Percentiles rank a stretch among this genome's conserved stretches.
Evolutionary conservation across 1,140 invertebrate genomes (phyloP).

Genomic region (Lutraria rhynchaena): DNA sequence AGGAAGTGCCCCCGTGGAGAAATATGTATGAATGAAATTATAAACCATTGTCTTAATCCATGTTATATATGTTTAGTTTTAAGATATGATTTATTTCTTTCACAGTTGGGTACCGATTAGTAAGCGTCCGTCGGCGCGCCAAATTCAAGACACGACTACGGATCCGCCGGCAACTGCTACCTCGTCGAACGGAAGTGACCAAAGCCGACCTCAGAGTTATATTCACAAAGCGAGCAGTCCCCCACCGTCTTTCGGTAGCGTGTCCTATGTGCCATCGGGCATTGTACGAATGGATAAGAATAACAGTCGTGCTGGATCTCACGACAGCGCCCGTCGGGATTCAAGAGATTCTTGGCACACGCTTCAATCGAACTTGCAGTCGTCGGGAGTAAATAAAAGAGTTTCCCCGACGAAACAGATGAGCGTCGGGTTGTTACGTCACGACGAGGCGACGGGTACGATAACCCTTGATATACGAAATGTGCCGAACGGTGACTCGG

Average conservation of each 20-base stretch:
- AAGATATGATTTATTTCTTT: not conserved
- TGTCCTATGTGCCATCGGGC: slow-evolving; percentile 24
- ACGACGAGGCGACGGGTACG: slow-evolving; percentile 53
- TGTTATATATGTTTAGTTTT: not conserved
- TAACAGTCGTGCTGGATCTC: slow-evolving; percentile 36
- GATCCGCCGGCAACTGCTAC: slow-evolving; percentile 37
- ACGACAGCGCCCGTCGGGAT: slow-evolving; percentile 22
- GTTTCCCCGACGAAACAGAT: slow-evolving; percentile 48
- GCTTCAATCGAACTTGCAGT: slow-evolving; percentile 40
- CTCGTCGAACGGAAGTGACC: slow-evolving; percentile 55
- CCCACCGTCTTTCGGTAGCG: slow-evolving; percentile 11
- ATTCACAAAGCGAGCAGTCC: slow-evolving; percentile 43
- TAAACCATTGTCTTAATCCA: not conserved
- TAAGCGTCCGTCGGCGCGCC: slow-evolving; percentile 38
- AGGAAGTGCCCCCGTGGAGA: too few species aligned
- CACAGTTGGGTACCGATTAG: slow-evolving; percentile 53
- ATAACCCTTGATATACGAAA: slow-evolving; percentile 56
- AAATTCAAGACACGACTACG: slow-evolving; percentile 13
- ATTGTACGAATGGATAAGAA: not conserved
- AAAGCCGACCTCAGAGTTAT: slow-evolving; percentile 49
- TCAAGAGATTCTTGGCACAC: slow-evolving; percentile 46
- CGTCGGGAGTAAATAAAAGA: slow-evolving; percentile 48
- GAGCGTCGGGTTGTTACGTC: slow-evolving; percentile 42
- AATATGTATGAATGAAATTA: too few species aligned
- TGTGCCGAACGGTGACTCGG: slow-evolving; percentile 40